Evolutionary conservation across 2,797 vertebrate genomes (phyloP), one percentile per base, ranked within the genome.

Genomic region (Tarsius wallacei): DNA sequence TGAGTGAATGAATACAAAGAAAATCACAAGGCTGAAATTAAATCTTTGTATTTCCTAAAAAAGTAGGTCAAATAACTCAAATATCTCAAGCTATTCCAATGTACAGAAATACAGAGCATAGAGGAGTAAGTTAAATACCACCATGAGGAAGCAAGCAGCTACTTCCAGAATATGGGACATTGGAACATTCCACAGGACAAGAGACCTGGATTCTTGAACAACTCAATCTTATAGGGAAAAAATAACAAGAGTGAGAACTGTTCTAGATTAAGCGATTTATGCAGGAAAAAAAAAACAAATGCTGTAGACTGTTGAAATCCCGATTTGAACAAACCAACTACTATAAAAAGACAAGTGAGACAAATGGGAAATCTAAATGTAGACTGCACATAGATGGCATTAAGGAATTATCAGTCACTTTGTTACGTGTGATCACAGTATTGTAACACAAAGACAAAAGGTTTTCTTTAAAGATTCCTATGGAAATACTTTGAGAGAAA

Each of bases 401-500:
- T 51, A 84, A 84, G 55, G 26, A 63, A 90, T 87, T 90, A 82
- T 9, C 66, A 53, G 7, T 57, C 73, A 87, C 16, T 70, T 64
- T 64, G 49, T 59, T 74, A 49, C 64, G 19, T 59, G 16, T 26
- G 33, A 86, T n/a, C 59, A 57, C 90, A 14, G 14, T 14, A 51
- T 73, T 51, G 26, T n/a, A 61, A 49, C 17, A 78, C 22, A 77
- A 22, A 42, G 5, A 42, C 42, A 42, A 42, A 42, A n/a, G 31
- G 19, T 68, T 89, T 74, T 81, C 42, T 77, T 59, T 76, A 53
- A 78, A 66, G 33, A 84, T 61, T 42, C 42, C 51, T 15, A 57
- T 24, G 74, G 81, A 86, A 93, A 80, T 66, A 73, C 33, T 83
- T 93, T 51, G 51, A 61, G 42, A 73, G 55, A 88, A 91, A 74